Evolutionary conservation across 2,113 vertebrate species (phyloP).

Genomic region (Turnix velox): DNA sequence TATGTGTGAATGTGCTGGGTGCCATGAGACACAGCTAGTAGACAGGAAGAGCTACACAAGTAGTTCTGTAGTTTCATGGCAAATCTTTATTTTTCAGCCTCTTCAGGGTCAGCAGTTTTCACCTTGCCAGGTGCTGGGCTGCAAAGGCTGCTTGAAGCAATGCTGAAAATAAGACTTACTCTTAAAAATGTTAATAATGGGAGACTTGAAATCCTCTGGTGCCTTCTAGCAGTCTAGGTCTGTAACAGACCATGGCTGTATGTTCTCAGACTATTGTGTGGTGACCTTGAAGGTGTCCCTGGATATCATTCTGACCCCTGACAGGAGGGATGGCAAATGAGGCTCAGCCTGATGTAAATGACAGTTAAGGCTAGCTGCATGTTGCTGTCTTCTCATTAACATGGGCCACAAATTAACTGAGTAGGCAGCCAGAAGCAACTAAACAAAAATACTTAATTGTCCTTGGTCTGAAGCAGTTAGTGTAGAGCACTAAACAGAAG

Average conservation of each 20-base stretch:
- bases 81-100: not conserved
- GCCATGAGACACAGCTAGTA: not conserved
- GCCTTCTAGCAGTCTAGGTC: not conserved
- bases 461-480: not conserved
- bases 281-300: not conserved
- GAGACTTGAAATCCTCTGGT: not conserved
- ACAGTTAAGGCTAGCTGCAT: accelerated
- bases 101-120: not conserved
- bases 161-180: not conserved
- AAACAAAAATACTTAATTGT: not conserved
- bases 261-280: not conserved
- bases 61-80: not conserved
- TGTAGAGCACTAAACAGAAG: not conserved
- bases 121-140: not conserved
- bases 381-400: not conserved
- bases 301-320: not conserved
- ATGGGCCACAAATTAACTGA: not conserved
- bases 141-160: not conserved
- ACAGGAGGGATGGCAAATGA: not conserved
- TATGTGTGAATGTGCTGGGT: not conserved
- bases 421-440: not conserved
- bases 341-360: not conserved
- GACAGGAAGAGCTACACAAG: not conserved
- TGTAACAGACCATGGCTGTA: not conserved
- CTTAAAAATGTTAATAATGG: not conserved